Base-by-base conservation (phyloP, 2,113 vertebrate species). In the Podarcis raffonei region DNA sequence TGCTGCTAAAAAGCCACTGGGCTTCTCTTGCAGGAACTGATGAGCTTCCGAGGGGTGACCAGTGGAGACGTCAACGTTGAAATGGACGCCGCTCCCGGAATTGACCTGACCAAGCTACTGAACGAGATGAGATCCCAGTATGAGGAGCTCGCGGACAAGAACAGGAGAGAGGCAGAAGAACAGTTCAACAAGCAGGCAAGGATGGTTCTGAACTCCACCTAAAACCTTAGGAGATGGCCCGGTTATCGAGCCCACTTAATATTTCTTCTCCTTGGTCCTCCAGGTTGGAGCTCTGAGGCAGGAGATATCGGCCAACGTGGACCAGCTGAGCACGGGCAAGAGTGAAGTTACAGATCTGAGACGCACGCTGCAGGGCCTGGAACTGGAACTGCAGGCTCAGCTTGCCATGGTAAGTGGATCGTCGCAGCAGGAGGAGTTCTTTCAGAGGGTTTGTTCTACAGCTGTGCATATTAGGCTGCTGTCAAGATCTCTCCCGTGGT, bases 111-210 rank as follows among this genome's bases (percentile, higher is more conserved):
- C 69, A 97, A 95, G 77, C 76, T 97, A 72, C 79, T 99, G 91
- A 98, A 97, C 0, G 97, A 98, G 53, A 97, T 98, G 95, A 96
- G 98, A 3, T 27, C 94, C 0, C 97, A 98, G 92, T 98, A 98
- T 0, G 98, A 98, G 72, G 5, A 22, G 72, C 97, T 98, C 89
- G 98, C 97, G 0, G 95, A 97, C 2, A 98, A 98, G 95, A 98
- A 98, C 79, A 97, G 97, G 85, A 95, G 97, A 12, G 98, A 98
- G 0, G 98, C 98, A 1, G 98, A 98, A 93, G 35, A 93, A 76
- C 98, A 97, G 97, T 98, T 98, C 95, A 97, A 96, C 53, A 96
- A 95, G 30, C 87, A 89, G 87, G 87, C 42, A 78, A 78, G 87
- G 35, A 53, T 35, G 16, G 9, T 30, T 37, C 22, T 13, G 5